phyloP scores from a whole-genome alignment of 1,140 invertebrate genomes.

The Nasonia longicornis region DNA sequence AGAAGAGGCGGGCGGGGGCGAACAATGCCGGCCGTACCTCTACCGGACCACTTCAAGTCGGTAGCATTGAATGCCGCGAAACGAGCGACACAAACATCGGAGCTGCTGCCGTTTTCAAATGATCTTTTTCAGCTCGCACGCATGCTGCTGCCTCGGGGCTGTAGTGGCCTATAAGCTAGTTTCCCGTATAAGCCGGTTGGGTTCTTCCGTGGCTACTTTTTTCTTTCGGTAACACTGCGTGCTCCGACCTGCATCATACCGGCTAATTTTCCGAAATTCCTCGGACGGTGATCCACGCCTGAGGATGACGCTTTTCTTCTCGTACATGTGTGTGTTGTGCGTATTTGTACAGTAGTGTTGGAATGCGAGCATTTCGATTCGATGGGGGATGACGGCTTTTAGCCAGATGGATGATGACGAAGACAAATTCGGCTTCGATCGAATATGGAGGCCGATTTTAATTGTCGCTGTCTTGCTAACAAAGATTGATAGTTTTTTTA shows the following conservation, averaged over 20 bases:
- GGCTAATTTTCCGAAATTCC: conserved; percentile 48
- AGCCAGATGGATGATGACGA: background rate
- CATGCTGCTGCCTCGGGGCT: background rate
- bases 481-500: background rate
- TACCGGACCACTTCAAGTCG: conserved; percentile 61
- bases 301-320: background rate
- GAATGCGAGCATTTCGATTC: background rate
- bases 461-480: background rate
- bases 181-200: conserved; percentile 2
- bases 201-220: conserved; percentile 29
- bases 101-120: conserved; percentile 52
- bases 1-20: conserved; percentile 8
- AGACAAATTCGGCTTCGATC: background rate
- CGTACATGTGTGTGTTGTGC: background rate
- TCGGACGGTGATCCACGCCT: conserved; percentile 37
- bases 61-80: conserved; percentile 38
- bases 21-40: conserved; percentile 34
- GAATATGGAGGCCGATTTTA: background rate
- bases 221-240: conserved; percentile 21
- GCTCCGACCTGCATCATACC: conserved; percentile 37
- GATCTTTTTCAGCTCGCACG: conserved; percentile 59
- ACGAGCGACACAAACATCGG: background rate
- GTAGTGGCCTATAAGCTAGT: background rate
- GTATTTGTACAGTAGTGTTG: background rate
- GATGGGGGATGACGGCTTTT: background rate